phyloP scores from a whole-genome alignment of 2,113 vertebrate genomes.

The Rhea pennata region DNA sequence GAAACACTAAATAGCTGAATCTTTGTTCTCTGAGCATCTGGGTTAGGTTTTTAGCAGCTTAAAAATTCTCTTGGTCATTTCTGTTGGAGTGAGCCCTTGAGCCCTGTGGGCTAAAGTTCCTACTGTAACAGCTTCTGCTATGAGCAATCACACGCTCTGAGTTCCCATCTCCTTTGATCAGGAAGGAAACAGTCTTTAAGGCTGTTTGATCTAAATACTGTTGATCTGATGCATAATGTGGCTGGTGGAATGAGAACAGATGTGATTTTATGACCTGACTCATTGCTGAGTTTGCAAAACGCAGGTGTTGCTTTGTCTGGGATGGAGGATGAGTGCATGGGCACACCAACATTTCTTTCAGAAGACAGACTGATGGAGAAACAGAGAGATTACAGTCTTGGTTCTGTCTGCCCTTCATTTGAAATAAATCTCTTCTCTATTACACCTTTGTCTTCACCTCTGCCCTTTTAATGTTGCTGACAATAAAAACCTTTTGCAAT shows the following conservation, averaged over 20 bases:
- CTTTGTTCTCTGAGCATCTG: background rate
- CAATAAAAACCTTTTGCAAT: background rate
- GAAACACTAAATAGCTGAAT: background rate
- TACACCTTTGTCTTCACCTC: background rate
- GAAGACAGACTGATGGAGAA: background rate
- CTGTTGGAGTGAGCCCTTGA: background rate
- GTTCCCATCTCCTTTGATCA: background rate
- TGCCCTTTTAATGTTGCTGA: background rate
- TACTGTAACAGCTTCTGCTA: background rate
- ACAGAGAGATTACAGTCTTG: background rate
- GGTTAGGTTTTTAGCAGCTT: background rate
- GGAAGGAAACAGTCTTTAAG: fast-evolving
- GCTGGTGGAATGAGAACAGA: background rate
- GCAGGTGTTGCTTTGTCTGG: background rate
- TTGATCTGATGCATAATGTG: background rate
- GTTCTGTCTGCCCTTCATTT: background rate
- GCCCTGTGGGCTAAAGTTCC: background rate
- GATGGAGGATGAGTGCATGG: background rate
- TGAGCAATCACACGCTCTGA: fast-evolving
- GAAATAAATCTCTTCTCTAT: background rate
- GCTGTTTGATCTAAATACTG: background rate
- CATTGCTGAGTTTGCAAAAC: background rate
- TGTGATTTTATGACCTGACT: background rate
- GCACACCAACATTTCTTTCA: background rate
- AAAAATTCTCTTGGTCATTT: background rate